Base-by-base conservation (phyloP, 2,113 vertebrate genomes). In the Pipra filicauda region DNA sequence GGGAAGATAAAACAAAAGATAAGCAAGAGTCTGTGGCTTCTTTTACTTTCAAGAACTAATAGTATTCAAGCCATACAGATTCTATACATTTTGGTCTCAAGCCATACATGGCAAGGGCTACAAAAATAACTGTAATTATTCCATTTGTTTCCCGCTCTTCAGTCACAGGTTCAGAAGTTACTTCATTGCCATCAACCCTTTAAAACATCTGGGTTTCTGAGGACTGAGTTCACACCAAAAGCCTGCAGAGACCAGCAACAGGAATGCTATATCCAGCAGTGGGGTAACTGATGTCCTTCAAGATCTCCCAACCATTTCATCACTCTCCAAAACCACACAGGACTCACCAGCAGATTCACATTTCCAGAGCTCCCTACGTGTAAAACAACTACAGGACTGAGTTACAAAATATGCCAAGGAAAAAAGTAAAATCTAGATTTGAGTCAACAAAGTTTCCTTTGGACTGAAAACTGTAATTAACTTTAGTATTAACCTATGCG, bases 211-310 rank as follows among this genome's bases (percentile, higher is more conserved):
- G 41, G 3, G 3, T 74, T 85, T 79, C 71, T 12, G 18, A n/a
- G 55, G 55, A 20, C 70, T 31, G 10, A 43, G 15, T 17, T 84
- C 21, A 23, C 31, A 57, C 27, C 49, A 33, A 76, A 80, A 59
- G 4, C 31, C 54, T 28, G 9, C 27, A 49, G 18, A 71, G 15
- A 2, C 0, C 27, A 76, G 48, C 64, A 64, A 43, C 39, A 92
- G 35, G 18, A 80, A 8, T 0, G 0, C 18, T 59, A 2, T 15
- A 3, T 17, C 30, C 37, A n/a, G 19, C 4, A 5, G 30, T 27
- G 9, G 39, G 14, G 17, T 31, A 14, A 44, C n/a, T 15, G 16
- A 17, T 24, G 10, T 27, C 69, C 69, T 62, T 41, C 41, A 72
- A 31, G 20, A 19, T 48, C 17, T 73, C 44, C 51, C 33, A 82